These are phyloP conservation scores for Oryzias celebensis DNA, from an alignment of 2,113 vertebrate species.

Conservation along the genomic window DNA sequence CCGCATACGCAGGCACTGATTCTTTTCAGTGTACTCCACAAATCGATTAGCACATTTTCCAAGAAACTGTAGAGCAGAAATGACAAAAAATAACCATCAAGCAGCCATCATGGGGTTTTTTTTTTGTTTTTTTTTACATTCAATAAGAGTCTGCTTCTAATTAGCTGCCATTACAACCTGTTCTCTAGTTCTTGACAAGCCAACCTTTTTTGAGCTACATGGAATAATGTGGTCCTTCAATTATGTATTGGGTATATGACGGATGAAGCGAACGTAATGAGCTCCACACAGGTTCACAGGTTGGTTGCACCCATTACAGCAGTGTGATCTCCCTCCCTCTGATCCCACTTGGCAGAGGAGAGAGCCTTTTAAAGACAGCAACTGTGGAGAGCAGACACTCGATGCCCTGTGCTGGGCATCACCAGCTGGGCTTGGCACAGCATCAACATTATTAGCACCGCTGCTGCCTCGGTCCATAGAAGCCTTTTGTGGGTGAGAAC, in stretches of 20 bases:
- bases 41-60: background rate
- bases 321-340: constrained; percentile 57
- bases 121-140: background rate
- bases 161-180: constrained; percentile 10
- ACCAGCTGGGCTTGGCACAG: constrained; percentile 75
- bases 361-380: constrained; percentile 68
- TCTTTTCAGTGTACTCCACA: constrained; percentile 4
- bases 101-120: background rate
- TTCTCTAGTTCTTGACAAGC: background rate
- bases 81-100: background rate
- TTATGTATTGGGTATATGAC: constrained; percentile 14
- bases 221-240: background rate
- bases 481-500: constrained; percentile 52
- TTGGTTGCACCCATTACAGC: constrained; percentile 54
- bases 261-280: constrained; percentile 21
- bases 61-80: background rate
- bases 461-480: constrained; percentile 57
- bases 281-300: constrained; percentile 36
- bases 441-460: constrained; percentile 73
- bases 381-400: constrained; percentile 75
- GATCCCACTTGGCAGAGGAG: constrained; percentile 63
- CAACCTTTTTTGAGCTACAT: background rate
- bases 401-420: constrained; percentile 71
- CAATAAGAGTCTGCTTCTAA: constrained; percentile 9
- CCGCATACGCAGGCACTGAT: constrained; percentile 5